Evolutionary conservation across 2,797 vertebrate species (phyloP), one percentile per base, ranked within the genome.

Genomic region (Bothrops alternatus): DNA sequence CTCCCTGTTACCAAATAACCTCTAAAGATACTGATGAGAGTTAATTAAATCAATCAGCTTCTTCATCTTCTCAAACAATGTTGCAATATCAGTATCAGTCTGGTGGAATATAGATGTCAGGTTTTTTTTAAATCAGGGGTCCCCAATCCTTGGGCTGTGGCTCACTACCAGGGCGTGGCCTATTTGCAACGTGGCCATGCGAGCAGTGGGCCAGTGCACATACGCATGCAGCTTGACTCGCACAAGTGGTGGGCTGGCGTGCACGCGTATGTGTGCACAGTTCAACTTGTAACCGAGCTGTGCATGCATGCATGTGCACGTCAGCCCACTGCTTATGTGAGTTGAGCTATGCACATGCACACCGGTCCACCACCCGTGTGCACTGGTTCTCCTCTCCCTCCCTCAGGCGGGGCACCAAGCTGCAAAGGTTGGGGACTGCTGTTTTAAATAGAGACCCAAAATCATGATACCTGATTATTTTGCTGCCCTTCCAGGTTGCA

Each of bases 1-100:
- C 53, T 94, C 56, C 88, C 93, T 94, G 69, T 90, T 97, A 92
- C 32, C 93, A 96, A 96, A 93, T 85, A 86, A 61, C 88, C 89
- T 94, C 91, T 95, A 94, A 57, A 91, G 93, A 94, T 92, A 95
- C 94, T 93, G 95, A 96, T 91, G 93, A 96, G 95, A 94, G 95
- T 93, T 97, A 97, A 97, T 97, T 96, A 96, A 96, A 95, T 95
- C 94, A 96, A 97, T 96, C 97, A 96, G 94, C 95, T 89, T 91
- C 92, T 93, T 85, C 37, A 78, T 91, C 55, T 47, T 32, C 94
- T 95, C 91, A 65, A 78, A 95, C 90, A 95, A 0, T 69, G 86
- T 88, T 92, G 92, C 42, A 93, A 60, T 94, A 91, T 92, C 91
- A 93, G 10, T 47, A 82, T 82, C 73, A 47, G 37, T 82, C 37